A percentile compares a stretch with the other conserved stretches of the same genome.
Conservation (phyloP, 1,140 invertebrate genomes). For the Aphaenogaster floridana region DNA sequence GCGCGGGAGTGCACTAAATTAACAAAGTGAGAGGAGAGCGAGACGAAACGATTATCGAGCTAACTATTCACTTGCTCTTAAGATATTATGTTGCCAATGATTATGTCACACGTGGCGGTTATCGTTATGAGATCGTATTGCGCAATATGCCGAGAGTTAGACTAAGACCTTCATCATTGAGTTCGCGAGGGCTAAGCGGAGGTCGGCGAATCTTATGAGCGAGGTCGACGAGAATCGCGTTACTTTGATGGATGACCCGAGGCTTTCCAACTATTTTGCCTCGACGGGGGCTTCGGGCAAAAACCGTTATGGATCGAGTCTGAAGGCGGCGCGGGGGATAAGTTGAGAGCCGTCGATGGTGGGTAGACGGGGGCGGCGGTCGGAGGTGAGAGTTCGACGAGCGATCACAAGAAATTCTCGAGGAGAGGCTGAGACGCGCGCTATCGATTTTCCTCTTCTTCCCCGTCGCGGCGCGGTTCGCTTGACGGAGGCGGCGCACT, state of each 20-base stretch:
- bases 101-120: slow-evolving; percentile 31
- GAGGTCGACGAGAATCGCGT: slow-evolving; percentile 69
- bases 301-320: slow-evolving; percentile 75
- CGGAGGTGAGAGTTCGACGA: slow-evolving; percentile 76
- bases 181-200: slow-evolving; percentile 64
- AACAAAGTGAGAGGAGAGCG: slow-evolving; percentile 12
- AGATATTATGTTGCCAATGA: slow-evolving; percentile 24
- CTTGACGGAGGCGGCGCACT: slow-evolving; percentile 61
- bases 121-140: slow-evolving; percentile 19
- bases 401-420: slow-evolving; percentile 75
- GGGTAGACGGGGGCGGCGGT: slow-evolving; percentile 38
- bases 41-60: slow-evolving; percentile 22
- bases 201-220: slow-evolving; percentile 67
- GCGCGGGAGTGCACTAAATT: slow-evolving; percentile 25
- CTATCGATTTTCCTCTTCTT: slow-evolving; percentile 76
- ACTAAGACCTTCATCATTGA: slow-evolving; percentile 15
- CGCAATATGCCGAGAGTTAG: slow-evolving; percentile 17
- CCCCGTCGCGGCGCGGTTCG: slow-evolving; percentile 63
- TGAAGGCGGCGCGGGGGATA: slow-evolving; percentile 62
- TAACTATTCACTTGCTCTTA: slow-evolving; percentile 27
- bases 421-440: slow-evolving; percentile 69
- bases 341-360: slow-evolving; percentile 69
- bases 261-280: slow-evolving; percentile 75
- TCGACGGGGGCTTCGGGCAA: slow-evolving; percentile 68
- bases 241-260: slow-evolving; percentile 75